Evolutionary conservation across 2,113 vertebrate genomes (phyloP).

Genomic region (Paratilapia polleni): DNA sequence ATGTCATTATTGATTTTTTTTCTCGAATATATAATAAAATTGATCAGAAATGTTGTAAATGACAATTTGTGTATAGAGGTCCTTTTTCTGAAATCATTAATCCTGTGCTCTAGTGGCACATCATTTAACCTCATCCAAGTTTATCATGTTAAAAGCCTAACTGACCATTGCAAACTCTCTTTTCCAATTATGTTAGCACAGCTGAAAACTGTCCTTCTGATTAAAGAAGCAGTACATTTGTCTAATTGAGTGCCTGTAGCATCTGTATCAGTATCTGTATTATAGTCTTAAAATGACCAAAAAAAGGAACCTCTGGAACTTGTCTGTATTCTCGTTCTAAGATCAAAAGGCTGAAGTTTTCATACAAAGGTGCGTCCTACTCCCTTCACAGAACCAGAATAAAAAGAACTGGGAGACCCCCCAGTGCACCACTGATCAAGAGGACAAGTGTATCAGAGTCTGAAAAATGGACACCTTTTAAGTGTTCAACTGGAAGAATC

Average conservation of each 20-base stretch:
- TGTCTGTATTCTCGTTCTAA: too few species aligned
- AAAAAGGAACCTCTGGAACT: accelerated
- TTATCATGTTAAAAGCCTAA: accelerated
- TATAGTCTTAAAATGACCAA: not conserved
- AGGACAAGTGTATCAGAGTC: not conserved
- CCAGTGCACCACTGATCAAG: not conserved
- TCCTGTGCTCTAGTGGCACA: too few species aligned
- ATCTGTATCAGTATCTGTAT: not conserved
- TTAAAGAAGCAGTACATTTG: not conserved
- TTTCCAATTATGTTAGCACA: not conserved
- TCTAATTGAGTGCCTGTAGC: not conserved
- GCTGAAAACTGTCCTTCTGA: not conserved
- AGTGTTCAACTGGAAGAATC: too few species aligned
- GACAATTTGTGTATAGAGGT: not conserved
- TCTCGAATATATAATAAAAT: too few species aligned
- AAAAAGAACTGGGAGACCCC: not conserved
- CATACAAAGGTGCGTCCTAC: too few species aligned
- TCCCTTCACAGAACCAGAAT: not conserved
- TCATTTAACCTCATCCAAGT: not conserved
- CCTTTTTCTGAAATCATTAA: too few species aligned
- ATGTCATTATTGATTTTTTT: not conserved
- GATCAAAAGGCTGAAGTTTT: too few species aligned
- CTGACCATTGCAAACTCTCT: not conserved
- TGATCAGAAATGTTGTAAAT: not conserved
- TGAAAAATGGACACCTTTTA: not conserved